Base-by-base conservation (phyloP, 2,113 vertebrate species). In the Leptobrachium ailaonicum region DNA sequence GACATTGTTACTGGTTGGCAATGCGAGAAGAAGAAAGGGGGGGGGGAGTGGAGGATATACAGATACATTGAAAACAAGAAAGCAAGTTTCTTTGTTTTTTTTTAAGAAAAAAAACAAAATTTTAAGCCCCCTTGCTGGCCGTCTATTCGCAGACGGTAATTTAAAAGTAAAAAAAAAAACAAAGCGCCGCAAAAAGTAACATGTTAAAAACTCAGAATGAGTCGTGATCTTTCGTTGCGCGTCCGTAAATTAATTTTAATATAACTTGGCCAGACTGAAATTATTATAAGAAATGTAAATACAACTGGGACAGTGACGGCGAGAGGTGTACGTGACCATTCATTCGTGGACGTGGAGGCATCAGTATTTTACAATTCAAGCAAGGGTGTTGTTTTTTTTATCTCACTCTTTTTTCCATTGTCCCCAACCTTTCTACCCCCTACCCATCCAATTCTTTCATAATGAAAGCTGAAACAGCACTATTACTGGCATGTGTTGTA, bases 341-440 rank as follows among this genome's bases (percentile, higher is more conserved):
- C 69, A 82, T 90, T 85, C 87, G 74, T 75, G 79, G 79, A 80
- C 53, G 82, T 69, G 80, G n/a, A 90, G 82, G 87, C 87, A 83
- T 76, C 90, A 86, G 90, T 90, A 88, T 85, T 87, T 90, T 90
- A 87, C 87, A 91, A 88, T 90, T 89, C 89, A 78, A 80, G 64
- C 71, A 68, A 54, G 83, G 56, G 0, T 0, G 75, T 70, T n/a
- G n/a, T n/a, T n/a, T n/a, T n/a, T n/a, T n/a, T n/a, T n/a, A n/a
- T n/a, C n/a, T n/a, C n/a, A n/a, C n/a, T n/a, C n/a, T n/a, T n/a
- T n/a, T n/a, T n/a, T n/a, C n/a, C 41, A 3, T 73, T 84, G 0
- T 8, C 5, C 64, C n/a, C 66, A 12, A 11, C 45, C 2, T 78
- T 32, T 73, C 77, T n/a, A n/a, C n/a, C 45, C 3, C 74, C 0